phyloP scores from a whole-genome alignment of 2,888 invertebrate species.

The Macroteleia sp. region DNA sequence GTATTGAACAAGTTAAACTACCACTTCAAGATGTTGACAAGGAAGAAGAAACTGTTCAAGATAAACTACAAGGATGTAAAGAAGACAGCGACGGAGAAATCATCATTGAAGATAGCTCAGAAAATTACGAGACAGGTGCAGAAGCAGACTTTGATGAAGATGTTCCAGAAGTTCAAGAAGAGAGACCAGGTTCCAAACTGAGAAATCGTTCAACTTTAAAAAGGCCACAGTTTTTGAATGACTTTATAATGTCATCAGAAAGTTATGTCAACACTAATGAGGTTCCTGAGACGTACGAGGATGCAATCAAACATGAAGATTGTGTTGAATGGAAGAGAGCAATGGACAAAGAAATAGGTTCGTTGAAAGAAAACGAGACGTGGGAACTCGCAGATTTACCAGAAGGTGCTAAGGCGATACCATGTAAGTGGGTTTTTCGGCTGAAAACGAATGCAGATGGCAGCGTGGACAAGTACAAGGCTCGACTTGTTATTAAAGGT shows the following conservation, averaged over 20 bases:
- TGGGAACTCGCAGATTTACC: constrained; percentile 69
- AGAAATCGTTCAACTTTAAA: constrained; percentile 52
- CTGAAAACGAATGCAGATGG: constrained; percentile 72
- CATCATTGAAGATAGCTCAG: constrained; percentile 4
- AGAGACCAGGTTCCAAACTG: constrained; percentile 3
- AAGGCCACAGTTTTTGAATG: constrained; percentile 37
- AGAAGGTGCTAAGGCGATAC: constrained; percentile 65
- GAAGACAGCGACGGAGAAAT: neutral
- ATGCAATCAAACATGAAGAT: constrained; percentile 52
- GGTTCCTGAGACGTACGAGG: constrained; percentile 38
- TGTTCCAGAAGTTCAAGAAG: constrained; percentile 5
- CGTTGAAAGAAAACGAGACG: constrained; percentile 72
- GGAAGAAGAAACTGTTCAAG: constrained; percentile 8
- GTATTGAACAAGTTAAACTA: constrained; percentile 20
- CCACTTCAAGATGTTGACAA: neutral
- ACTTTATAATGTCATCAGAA: constrained; percentile 43
- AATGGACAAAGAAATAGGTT: constrained; percentile 71
- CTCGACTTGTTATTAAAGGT: constrained; percentile 72
- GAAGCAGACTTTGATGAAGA: constrained; percentile 11
- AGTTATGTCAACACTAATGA: constrained; percentile 16
- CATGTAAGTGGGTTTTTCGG: constrained; percentile 62
- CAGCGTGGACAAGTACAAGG: constrained; percentile 70
- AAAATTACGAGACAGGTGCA: constrained; percentile 8
- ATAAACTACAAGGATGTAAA: neutral
- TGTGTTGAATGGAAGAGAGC: constrained; percentile 64